These are phyloP conservation scores for Poecilia wingei DNA, from an alignment of 2,797 vertebrate species.

Conservation along the genomic window DNA sequence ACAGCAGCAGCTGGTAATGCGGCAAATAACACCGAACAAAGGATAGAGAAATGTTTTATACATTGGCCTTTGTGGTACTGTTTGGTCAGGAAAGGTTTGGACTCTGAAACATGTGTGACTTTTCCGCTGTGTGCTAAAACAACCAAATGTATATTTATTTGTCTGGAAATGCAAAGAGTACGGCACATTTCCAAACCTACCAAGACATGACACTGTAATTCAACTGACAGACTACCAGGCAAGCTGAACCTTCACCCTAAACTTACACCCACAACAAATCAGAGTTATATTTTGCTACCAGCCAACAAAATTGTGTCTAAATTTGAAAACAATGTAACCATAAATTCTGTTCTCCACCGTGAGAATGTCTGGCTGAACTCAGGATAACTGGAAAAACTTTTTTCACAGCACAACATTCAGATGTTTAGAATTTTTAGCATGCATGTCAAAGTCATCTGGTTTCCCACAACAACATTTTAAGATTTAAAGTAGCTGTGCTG, in stretches of 20 bases:
- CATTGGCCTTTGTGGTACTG: background rate
- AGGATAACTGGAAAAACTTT: background rate
- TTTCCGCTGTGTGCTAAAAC: background rate
- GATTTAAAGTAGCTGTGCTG: constrained; percentile 19
- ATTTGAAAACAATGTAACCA: background rate
- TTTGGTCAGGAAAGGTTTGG: background rate
- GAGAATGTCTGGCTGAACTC: background rate
- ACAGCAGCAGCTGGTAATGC: background rate
- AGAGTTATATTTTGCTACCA: background rate
- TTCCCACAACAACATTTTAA: constrained; percentile 18
- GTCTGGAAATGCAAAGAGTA: background rate
- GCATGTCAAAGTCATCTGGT: background rate
- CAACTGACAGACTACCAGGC: background rate
- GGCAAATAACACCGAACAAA: background rate
- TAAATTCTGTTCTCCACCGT: background rate
- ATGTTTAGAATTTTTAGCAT: background rate
- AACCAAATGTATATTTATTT: background rate
- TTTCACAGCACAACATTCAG: background rate
- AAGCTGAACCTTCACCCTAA: background rate
- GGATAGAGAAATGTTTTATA: background rate
- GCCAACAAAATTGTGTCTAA: background rate
- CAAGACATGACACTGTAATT: background rate
- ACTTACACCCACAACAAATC: background rate
- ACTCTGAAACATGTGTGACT: background rate
- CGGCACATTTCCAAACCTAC: background rate